A percentile compares a stretch with the other conserved stretches of the same genome.
phyloP scores from a whole-genome alignment of 2,113 vertebrate genomes.

The Notiomystis cincta region DNA sequence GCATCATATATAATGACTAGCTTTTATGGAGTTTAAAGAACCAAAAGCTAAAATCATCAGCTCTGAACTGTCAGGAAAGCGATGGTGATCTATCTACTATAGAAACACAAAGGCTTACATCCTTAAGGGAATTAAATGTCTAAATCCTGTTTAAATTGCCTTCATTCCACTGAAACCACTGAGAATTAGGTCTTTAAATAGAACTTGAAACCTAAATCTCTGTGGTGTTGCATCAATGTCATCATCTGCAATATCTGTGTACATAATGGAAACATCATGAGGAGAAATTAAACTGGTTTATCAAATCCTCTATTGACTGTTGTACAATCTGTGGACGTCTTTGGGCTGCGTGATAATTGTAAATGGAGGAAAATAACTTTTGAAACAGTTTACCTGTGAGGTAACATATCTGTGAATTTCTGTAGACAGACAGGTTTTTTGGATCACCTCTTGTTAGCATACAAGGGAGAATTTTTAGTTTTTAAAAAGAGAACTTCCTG shows the following conservation, averaged over 20 bases:
- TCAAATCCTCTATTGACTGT: not conserved
- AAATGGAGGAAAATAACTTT: not conserved
- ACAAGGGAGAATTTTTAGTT: not conserved
- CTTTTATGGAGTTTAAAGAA: not conserved
- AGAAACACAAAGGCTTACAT: not conserved
- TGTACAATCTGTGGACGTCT: not conserved
- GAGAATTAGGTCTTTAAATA: not conserved
- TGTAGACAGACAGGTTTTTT: not conserved
- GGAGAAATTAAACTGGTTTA: not conserved
- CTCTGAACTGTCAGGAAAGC: not conserved
- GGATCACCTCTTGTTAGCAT: not conserved
- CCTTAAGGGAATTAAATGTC: not conserved
- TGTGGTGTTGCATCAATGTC: not conserved
- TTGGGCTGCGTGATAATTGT: not conserved
- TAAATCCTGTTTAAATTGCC: constrained; percentile 13
- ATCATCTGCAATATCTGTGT: not conserved
- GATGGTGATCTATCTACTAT: not conserved
- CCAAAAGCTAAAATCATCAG: not conserved
- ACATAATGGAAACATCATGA: not conserved
- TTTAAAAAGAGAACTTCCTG: not conserved
- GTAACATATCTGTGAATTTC: not conserved
- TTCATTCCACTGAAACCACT: not conserved
- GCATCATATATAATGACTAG: not conserved
- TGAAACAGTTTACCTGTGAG: not conserved
- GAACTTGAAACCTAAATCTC: not conserved